Conservation (phyloP, 2,797 vertebrate genomes). For the Petrocephalus sullivani region DNA sequence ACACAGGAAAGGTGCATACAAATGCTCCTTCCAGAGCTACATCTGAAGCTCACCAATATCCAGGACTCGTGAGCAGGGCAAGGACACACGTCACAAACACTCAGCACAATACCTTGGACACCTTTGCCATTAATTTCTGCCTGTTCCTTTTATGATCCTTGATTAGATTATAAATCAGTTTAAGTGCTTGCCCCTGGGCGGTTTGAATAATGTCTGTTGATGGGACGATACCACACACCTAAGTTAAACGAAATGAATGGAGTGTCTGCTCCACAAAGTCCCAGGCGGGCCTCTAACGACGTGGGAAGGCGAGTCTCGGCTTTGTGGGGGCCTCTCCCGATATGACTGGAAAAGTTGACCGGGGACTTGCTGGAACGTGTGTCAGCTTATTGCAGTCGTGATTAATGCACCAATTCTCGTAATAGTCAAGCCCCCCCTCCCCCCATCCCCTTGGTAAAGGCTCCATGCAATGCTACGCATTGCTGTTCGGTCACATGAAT, state of each 20-base stretch:
- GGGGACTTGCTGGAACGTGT: neutral
- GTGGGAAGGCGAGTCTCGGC: neutral
- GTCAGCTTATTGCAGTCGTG: neutral
- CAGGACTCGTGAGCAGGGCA: neutral
- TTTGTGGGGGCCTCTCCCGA: constrained; percentile 12
- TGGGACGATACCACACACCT: constrained; percentile 13
- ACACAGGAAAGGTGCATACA: neutral
- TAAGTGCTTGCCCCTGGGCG: constrained; percentile 12
- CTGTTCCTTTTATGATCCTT: constrained; percentile 26
- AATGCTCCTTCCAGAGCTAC: neutral
- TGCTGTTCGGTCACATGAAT: neutral
- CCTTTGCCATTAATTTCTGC: constrained; percentile 19
- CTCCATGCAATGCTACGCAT: neutral
- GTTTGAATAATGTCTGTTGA: constrained; percentile 17
- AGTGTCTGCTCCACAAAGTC: constrained; percentile 10
- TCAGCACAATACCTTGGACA: neutral
- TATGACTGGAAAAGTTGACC: neutral
- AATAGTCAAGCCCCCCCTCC: neutral
- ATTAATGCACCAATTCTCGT: neutral
- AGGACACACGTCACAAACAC: constrained; percentile 11
- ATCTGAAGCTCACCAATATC: neutral
- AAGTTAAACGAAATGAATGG: neutral
- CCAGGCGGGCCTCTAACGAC: neutral
- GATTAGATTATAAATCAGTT: constrained; percentile 27
- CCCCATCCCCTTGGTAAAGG: neutral